Base-by-base conservation (phyloP, 2,797 vertebrate species). In the Rachycentron canadum region DNA sequence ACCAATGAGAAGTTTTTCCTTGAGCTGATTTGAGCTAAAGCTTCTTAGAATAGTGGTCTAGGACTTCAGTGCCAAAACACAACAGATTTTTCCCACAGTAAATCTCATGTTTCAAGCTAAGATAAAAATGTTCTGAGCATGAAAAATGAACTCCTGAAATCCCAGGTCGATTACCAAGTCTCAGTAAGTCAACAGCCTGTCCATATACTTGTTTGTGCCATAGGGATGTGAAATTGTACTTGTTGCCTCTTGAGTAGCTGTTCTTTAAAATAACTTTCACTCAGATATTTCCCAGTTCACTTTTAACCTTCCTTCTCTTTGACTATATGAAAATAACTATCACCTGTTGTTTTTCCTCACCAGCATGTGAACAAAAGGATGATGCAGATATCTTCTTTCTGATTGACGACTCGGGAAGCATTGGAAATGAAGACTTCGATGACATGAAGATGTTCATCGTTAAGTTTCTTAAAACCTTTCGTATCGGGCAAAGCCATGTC, bases 381-480 rank as follows among this genome's bases (percentile, higher is more conserved):
- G 93, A 94, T 88, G 95, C 95, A 1, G 96, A 96, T 65, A 94
- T 96, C 77, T 96, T 92, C 89, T 97, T 97, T 84, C 87, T 97
- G 26, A 89, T 96, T 1, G 96, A 96, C 69, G 91, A 94, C 0
- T 97, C 96, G 6, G 88, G 82, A 26, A 96, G 94, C 79, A 95
- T 96, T 60, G 0, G 0, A 0, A 38, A 55, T 0, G 0, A 2
- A 0, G 90, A 95, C 76, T 96, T 97, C 30, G 1, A 28, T 0
- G 95, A 96, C 32, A 95, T 96, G 90, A 94, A 95, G 85, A 73
- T 9, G 0, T 96, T 97, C 82, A 93, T 96, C 84, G 78, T 65
- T 0, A 84, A 92, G 25, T 82, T 94, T 69, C 55, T 94, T 62
- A 38, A 57, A 1, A 73, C 79, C 59, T 96, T 96, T 73, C 88